A percentile compares a stretch with the other conserved stretches of the same genome.
These are phyloP conservation scores for Salvelinus namaycush DNA, from an alignment of 2,113 vertebrate species.

Conservation along the genomic window DNA sequence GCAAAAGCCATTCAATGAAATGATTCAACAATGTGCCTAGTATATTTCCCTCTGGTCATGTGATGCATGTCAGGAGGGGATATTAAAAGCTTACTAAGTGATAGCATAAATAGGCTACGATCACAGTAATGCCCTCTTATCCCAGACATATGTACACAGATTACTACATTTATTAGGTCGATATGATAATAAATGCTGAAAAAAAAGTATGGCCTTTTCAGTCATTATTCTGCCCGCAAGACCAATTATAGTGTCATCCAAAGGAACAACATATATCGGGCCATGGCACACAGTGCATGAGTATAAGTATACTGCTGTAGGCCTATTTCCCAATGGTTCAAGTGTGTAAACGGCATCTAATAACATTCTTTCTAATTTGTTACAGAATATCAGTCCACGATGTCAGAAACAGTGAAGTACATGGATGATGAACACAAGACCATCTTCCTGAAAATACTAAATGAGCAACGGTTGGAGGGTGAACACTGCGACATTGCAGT, in stretches of 20 bases:
- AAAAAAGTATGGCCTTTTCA: too few species aligned
- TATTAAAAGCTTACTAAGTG: background rate
- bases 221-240: too few species aligned
- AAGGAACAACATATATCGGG: too few species aligned
- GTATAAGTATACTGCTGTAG: too few species aligned
- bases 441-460: conserved; percentile 94
- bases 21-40: background rate
- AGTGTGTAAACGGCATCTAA: background rate
- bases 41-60: background rate
- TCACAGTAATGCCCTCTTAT: too few species aligned
- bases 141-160: background rate
- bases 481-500: conserved; percentile 98
- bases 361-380: conserved; percentile 18
- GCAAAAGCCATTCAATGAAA: background rate
- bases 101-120: too few species aligned
- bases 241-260: too few species aligned
- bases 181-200: background rate
- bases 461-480: conserved; percentile 93
- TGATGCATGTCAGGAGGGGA: background rate
- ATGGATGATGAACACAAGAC: conserved; percentile 96
- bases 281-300: too few species aligned
- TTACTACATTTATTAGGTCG: background rate
- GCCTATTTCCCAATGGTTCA: background rate
- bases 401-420: conserved; percentile 97
- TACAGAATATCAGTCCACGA: conserved; percentile 82